A percentile compares a stretch with the other conserved stretches of the same genome.
Evolutionary conservation across 2,797 vertebrate species (phyloP).

Genomic region (Sebastes alutus): DNA sequence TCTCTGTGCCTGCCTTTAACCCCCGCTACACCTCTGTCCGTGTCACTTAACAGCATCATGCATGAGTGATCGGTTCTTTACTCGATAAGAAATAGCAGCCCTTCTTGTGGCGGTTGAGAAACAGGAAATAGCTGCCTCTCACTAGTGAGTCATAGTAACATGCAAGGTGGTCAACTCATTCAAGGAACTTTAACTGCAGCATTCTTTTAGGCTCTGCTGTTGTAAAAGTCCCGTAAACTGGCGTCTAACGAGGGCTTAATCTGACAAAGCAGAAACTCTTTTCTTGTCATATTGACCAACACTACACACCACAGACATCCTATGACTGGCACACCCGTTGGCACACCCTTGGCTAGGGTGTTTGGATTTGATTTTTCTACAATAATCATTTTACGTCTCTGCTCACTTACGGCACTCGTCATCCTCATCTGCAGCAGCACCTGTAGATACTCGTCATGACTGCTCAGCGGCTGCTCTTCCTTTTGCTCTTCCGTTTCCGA

Average conservation of each 20-base stretch:
- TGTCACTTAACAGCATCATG: neutral
- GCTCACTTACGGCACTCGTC: conserved; percentile 74
- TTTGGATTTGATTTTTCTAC: neutral
- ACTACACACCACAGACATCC: neutral
- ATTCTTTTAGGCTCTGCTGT: neutral
- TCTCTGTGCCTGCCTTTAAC: neutral
- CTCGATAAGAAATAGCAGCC: neutral
- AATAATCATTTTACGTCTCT: too few species aligned
- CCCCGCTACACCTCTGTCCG: neutral
- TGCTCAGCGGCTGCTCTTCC: conserved; percentile 39
- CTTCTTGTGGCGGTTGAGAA: conserved; percentile 3
- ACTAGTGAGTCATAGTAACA: conserved; percentile 60
- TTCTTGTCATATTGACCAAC: neutral
- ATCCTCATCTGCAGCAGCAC: conserved; percentile 77
- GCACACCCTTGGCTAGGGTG: neutral
- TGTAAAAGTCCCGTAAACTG: neutral
- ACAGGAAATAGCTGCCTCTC: conserved; percentile 47
- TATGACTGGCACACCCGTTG: neutral
- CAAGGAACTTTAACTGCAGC: neutral
- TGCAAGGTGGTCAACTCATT: conserved; percentile 46
- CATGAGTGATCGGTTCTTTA: neutral
- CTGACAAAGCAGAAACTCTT: neutral
- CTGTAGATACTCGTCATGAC: conserved; percentile 75
- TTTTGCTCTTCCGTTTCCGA: conserved; percentile 51
- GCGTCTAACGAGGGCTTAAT: neutral